phyloP scores from a whole-genome alignment of 2,113 vertebrate genomes.

The Paramisgurnus dabryanus region DNA sequence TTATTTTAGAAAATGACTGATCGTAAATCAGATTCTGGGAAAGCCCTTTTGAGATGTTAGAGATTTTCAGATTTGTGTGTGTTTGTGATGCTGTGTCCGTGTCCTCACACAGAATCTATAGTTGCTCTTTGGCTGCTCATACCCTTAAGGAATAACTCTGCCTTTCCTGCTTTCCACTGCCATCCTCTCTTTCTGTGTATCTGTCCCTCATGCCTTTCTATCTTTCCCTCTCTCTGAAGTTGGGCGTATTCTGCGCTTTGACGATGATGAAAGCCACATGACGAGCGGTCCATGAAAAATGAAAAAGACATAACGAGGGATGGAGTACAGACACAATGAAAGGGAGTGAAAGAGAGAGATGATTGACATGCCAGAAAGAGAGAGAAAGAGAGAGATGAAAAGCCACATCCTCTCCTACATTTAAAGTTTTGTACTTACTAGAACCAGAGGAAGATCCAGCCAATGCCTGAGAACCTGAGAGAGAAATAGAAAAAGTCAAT shows the following conservation, averaged over 20 bases:
- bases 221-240: constrained; percentile 26
- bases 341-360: constrained; percentile 12
- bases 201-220: neutral
- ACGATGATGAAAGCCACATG: constrained; percentile 70
- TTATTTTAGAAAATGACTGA: too few species aligned
- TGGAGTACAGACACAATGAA: constrained; percentile 57
- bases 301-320: constrained; percentile 61
- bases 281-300: constrained; percentile 75
- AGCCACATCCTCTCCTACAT: neutral
- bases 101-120: constrained; percentile 76
- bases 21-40: constrained; percentile 1
- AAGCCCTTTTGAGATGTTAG: neutral
- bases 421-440: constrained; percentile 72
- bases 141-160: constrained; percentile 68
- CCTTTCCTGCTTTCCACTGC: constrained; percentile 23
- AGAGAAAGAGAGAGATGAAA: constrained; percentile 48
- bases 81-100: constrained; percentile 62
- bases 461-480: constrained; percentile 71
- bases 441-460: constrained; percentile 76
- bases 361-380: constrained; percentile 46
- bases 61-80: neutral
- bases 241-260: constrained; percentile 69
- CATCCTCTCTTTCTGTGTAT: constrained; percentile 7
- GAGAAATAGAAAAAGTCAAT: constrained; percentile 31
- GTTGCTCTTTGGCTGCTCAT: constrained; percentile 71